Base-by-base conservation (phyloP, 1,140 invertebrate species). In the Drosophila pectinifera region DNA sequence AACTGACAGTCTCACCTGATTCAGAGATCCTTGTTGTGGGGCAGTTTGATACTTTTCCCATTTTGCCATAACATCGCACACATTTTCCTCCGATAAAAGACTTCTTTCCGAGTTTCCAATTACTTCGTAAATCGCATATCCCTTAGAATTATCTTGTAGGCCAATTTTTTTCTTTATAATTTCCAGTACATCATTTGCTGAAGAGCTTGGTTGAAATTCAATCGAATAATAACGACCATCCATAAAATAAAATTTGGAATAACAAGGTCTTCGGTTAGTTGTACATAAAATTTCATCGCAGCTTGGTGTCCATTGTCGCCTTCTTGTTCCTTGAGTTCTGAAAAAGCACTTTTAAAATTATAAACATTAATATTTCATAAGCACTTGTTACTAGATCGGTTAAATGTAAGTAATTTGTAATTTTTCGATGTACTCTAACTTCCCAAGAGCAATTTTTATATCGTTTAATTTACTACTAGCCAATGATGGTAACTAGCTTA, bases 151-250 rank as follows among this genome's bases (percentile, higher is more conserved):
- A 54, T 97, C 95, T 69, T 95, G 95, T 11, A 99, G 94, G 7
- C 98, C 98, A 84, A 99, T 98, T 93, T 98, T 99, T 38, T 95
- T 95, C 73, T 97, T 95, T n/a, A 99, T 96, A 76, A 97, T 95
- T 90, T 96, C 95, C 81, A 98, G 95, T 2, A 98, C 95, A 83
- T 99, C 97, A 76, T 95, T 95, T n/a, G 98, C 96, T 1, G 97
- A 98, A 13, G 98, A 97, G 24, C 97, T 98, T 0, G 98, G 97
- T 92, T 98, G 97, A 93, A 99, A 99, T 92, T 98, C 97, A 3
- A 99, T 95, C 0, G 97, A 96, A 90, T 98, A 97, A 91, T 98
- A 98, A 86, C 98, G 97, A 3, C 97, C 98, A 92, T 99, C 97
- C 94, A 98, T 96, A 84, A 99, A 96, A 92, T 98, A 95, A 79